Percentiles rank a stretch among this genome's conserved stretches.
Conservation (phyloP, 2,113 vertebrate genomes). For the Aptenodytes patagonicus region DNA sequence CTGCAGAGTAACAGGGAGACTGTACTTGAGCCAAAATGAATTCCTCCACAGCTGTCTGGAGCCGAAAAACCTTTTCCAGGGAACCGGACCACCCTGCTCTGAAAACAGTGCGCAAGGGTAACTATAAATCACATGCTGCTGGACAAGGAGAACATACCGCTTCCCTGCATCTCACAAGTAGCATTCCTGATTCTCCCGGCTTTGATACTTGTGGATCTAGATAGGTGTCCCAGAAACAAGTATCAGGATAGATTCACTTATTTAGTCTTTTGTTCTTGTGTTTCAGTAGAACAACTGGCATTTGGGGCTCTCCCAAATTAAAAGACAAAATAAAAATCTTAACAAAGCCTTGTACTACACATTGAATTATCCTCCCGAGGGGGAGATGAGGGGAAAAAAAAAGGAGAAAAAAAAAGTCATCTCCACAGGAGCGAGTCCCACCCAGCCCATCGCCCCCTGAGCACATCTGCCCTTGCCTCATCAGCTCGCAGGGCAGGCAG, state of each 20-base stretch:
- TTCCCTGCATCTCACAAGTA: background rate
- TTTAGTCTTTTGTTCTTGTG: background rate
- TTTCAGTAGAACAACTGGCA: background rate
- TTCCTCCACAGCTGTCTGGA: background rate
- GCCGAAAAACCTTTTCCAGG: background rate
- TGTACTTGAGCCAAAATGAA: background rate
- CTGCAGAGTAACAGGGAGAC: background rate
- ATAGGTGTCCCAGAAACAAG: background rate
- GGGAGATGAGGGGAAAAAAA: background rate
- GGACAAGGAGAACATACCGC: fast-evolving
- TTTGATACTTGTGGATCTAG: background rate
- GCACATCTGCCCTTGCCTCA: background rate
- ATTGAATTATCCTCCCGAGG: background rate
- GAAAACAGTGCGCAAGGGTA: background rate
- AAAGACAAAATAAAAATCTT: background rate
- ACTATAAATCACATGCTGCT: background rate
- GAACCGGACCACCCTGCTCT: background rate
- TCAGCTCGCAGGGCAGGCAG: background rate
- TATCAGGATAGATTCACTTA: background rate
- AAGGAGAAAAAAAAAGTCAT: too few relatives aligned
- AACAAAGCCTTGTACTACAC: background rate
- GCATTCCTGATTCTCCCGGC: background rate
- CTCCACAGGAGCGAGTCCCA: background rate
- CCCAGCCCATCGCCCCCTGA: background rate
- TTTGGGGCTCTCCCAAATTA: background rate